Base-by-base conservation (phyloP, 2,113 vertebrate genomes). In the Fregetta grallaria region DNA sequence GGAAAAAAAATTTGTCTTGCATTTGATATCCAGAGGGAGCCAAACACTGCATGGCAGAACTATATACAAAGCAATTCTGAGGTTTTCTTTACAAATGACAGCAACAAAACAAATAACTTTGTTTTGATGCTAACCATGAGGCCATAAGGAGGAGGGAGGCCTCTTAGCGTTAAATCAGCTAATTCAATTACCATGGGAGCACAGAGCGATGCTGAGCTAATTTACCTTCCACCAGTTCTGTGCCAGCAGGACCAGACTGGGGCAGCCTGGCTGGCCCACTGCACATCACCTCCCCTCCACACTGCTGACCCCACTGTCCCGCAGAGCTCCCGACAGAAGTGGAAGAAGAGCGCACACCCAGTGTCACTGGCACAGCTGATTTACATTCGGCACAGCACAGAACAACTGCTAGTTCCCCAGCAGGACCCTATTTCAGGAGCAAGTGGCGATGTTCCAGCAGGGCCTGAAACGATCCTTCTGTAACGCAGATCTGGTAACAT, bases 231-330 rank as follows among this genome's bases (percentile, higher is more conserved):
- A 5, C 7, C n/a, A 10, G n/a, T 3, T 45, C 50, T 30, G 27
- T 18, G 47, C n/a, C 22, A 9, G 23, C 23, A 18, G 3, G 2
- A 15, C 11, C 53, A 15, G 65, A 2, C 18, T 30, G 30, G 45
- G 26, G 50, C 72, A 84, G 47, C 61, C 45, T 7, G 61, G 22
- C 38, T 27, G 32, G 47, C n/a, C 19, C n/a, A 2, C 25, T 9
- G 26, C 14, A 1, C 5, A 5, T 29, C 38, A 9, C 59, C n/a
- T 30, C 25, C 2, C 20, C 59, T 13, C 32, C 9, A 7, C 5
- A 0, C 21, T 16, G 38, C 61, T 36, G 2, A 5, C 26, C 25
- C 62, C 10, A 6, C 23, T 1, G 1, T 3, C 4, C 0, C 1
- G 6, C 76, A 16, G 42, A 45, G 53, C 42, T 68, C 53, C n/a